These are phyloP conservation scores for Phoebastria nigripes DNA, from an alignment of 2,797 vertebrate genomes.

Conservation along the genomic window DNA sequence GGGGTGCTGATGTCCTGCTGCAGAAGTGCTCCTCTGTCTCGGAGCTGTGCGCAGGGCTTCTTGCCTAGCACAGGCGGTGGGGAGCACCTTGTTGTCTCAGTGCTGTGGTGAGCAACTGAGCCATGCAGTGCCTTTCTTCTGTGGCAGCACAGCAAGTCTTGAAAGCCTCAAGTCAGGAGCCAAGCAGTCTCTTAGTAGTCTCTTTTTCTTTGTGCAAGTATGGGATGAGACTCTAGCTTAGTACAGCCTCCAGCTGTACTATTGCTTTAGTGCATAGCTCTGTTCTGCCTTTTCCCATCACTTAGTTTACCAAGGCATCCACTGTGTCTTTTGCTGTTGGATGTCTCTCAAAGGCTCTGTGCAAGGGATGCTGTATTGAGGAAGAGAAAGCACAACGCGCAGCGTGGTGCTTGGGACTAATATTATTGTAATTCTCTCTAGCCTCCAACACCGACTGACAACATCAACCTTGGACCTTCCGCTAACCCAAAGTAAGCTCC, in stretches of 20 bases:
- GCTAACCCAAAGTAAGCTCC: constrained; percentile 94
- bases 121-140: background rate
- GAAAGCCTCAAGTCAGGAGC: too few species aligned
- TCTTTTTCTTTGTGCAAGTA: too few species aligned
- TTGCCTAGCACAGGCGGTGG: background rate
- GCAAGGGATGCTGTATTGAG: background rate
- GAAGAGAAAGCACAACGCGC: background rate
- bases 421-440: constrained; percentile 40
- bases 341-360: background rate
- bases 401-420: background rate
- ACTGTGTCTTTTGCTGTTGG: background rate
- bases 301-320: background rate
- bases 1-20: background rate
- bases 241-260: background rate
- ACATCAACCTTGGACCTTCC: constrained; percentile 94
- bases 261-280: background rate
- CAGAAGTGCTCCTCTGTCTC: background rate
- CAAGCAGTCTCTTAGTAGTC: background rate
- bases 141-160: background rate
- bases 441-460: constrained; percentile 74
- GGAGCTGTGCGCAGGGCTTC: background rate
- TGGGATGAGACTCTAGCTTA: background rate
- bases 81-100: fast-evolving
- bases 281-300: background rate
- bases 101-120: background rate